Base-by-base conservation (phyloP, 2,797 vertebrate species). In the Eutrigla gurnardus region DNA sequence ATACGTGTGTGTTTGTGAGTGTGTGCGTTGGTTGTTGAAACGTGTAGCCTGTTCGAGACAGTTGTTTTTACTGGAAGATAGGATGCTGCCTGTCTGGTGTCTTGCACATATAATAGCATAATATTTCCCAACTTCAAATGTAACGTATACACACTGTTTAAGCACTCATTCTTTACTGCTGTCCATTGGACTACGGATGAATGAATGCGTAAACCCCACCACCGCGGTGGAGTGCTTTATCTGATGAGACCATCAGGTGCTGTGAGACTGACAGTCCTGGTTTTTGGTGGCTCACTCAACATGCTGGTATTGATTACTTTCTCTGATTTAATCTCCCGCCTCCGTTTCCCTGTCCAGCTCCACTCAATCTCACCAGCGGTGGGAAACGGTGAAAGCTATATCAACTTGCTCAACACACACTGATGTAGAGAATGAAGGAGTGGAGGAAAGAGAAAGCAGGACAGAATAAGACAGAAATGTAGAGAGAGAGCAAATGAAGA, bases 261-360 rank as follows among this genome's bases (percentile, higher is more conserved):
- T 71, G 73, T 55, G 71, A 86, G 81, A 77, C 83, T 85, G 75
- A 87, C 83, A 77, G 73, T 83, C 75, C 70, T 53, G 68, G 69
- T 65, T 82, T 86, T 92, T 72, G 84, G 84, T 81, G 78, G 71
- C 85, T 88, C 81, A 49, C 64, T 88, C 49, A 60, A 81, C 87
- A 86, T 73, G 78, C 49, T 71, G 74, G 50, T 88, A 92, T 93
- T 72, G 86, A 93, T 93, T 86, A 82, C 78, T 66, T 78, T 76
- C 65, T 53, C 78, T 86, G 84, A 92, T 92, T 93, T 78, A 89
- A 91, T 91, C 91, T 90, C 72, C 82, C 78, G 70, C 83, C 84
- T 88, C 83, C 84, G 80, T 88, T 84, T 80, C 69, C 73, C 78
- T 70, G 73, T 80, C 70, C 73, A 78, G 82, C 70, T 58, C 68